phyloP scores from a whole-genome alignment of 2,797 vertebrate genomes.

The Knipowitschia caucasica region DNA sequence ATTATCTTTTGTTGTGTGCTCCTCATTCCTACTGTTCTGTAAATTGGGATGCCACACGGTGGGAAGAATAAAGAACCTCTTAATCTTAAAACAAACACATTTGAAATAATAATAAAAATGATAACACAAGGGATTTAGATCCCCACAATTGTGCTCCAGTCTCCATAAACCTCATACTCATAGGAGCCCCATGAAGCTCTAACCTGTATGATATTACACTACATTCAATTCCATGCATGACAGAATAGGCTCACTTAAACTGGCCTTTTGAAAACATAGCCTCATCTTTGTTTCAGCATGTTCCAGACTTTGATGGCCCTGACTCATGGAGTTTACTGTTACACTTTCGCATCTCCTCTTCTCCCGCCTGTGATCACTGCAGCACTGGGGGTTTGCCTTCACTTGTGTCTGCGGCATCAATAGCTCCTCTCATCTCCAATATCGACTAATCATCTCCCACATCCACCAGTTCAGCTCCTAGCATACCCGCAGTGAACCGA shows the following conservation, averaged over 20 bases:
- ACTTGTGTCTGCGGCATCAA: slow-evolving; percentile 43
- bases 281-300: not conserved
- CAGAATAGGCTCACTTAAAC: not conserved
- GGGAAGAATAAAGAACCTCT: too few species aligned
- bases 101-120: too few species aligned
- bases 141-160: too few species aligned
- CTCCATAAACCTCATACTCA: too few species aligned
- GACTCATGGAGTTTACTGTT: slow-evolving; percentile 13
- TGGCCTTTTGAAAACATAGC: not conserved
- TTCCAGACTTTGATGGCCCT: slow-evolving; percentile 9
- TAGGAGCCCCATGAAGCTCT: too few species aligned
- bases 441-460: slow-evolving; percentile 55
- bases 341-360: slow-evolving; percentile 12
- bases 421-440: slow-evolving; percentile 39
- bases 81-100: too few species aligned
- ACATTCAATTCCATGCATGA: not conserved
- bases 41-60: too few species aligned
- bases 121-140: too few species aligned
- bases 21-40: too few species aligned
- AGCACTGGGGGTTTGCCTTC: slow-evolving; percentile 13
- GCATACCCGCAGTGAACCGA: slow-evolving; percentile 38
- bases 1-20: too few species aligned
- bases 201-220: too few species aligned
- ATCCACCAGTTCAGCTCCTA: slow-evolving; percentile 31
- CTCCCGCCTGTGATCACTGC: slow-evolving; percentile 18